These are phyloP conservation scores for Pygoscelis adeliae DNA, from an alignment of 2,113 vertebrate species.

Conservation along the genomic window DNA sequence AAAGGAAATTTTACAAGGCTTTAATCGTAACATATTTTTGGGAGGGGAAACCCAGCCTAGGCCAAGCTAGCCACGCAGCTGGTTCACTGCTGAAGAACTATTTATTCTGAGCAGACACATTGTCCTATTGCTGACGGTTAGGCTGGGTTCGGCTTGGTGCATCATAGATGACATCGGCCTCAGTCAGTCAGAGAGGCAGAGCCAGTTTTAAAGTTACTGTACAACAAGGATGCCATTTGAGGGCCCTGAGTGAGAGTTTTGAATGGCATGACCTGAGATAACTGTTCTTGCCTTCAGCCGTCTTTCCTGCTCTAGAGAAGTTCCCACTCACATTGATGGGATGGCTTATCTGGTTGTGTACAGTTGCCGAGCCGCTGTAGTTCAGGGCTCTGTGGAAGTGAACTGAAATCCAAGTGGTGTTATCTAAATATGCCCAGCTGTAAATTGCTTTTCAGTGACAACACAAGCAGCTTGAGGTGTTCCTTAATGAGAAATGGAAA, in stretches of 20 bases:
- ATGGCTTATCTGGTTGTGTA: not conserved
- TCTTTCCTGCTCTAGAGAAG: not conserved
- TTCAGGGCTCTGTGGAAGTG: not conserved
- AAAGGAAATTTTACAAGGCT: not conserved
- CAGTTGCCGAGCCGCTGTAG: not conserved
- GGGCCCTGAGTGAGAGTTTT: not conserved
- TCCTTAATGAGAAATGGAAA: not conserved
- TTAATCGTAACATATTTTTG: not conserved
- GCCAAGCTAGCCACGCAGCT: not conserved
- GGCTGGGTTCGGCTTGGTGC: not conserved
- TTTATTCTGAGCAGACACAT: not conserved
- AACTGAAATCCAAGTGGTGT: not conserved
- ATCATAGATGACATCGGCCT: rapidly evolving
- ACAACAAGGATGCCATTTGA: not conserved
- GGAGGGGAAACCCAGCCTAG: not conserved
- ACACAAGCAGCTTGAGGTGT: not conserved
- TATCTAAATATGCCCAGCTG: not conserved
- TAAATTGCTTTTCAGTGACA: not conserved
- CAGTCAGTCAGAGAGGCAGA: not conserved
- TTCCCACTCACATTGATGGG: not conserved
- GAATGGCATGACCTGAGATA: not conserved
- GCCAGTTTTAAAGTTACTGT: not conserved
- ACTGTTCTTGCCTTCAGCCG: not conserved
- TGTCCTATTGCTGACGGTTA: not conserved
- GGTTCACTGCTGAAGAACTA: not conserved